phyloP scores from a whole-genome alignment of 2,888 invertebrate species.

The Saturnia pavonia region DNA sequence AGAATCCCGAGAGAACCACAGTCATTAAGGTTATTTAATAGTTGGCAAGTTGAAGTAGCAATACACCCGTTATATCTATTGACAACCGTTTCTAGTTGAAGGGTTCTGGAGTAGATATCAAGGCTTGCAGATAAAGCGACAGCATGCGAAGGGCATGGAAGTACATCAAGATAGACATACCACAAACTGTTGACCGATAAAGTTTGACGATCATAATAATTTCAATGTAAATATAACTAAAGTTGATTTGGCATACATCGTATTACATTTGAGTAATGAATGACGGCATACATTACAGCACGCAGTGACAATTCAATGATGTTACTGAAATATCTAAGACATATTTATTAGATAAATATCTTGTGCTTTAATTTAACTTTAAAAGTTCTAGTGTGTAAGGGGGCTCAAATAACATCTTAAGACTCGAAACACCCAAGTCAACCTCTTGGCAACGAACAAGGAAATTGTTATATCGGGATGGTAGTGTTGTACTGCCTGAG shows the following conservation, averaged over 20 bases:
- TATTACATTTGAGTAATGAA: neutral
- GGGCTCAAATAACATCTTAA: no score
- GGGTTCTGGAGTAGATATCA: no score
- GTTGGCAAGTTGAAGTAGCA: no score
- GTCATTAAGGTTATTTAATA: no score
- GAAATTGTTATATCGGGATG: no score
- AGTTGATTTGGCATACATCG: conserved; percentile 1
- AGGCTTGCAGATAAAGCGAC: no score
- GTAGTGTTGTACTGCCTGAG: no score
- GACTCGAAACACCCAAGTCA: no score
- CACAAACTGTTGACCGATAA: neutral
- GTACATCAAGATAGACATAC: neutral
- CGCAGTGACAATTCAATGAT: conserved; percentile 10
- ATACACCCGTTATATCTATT: no score
- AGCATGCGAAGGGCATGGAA: neutral
- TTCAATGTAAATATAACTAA: neutral
- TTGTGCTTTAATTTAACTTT: neutral
- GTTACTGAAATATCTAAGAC: neutral
- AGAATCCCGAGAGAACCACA: no score
- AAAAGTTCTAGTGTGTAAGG: neutral
- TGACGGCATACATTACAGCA: conserved; percentile 6
- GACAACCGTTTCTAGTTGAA: no score
- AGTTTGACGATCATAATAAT: neutral
- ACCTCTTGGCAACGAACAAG: no score
- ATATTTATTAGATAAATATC: neutral